These are phyloP conservation scores for Dromococcyx pavoninus DNA, from an alignment of 2,797 vertebrate species.

Conservation along the genomic window DNA sequence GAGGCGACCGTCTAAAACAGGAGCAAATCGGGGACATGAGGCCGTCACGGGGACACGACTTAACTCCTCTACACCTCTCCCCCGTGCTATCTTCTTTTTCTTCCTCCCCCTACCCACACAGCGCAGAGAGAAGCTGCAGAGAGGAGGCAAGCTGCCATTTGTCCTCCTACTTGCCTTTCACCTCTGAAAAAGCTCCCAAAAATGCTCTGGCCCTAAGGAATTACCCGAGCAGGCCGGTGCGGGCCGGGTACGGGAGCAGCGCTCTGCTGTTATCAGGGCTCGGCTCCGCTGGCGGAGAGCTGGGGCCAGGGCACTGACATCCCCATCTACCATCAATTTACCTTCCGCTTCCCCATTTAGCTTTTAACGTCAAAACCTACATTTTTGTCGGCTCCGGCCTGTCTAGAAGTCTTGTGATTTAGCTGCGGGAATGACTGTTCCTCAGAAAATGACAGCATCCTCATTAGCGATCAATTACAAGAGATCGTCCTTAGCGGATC, in stretches of 20 bases:
- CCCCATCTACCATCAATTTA: conserved; percentile 82
- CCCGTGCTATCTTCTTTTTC: background rate
- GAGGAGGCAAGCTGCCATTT: background rate
- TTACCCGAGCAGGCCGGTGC: background rate
- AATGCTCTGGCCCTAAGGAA: background rate
- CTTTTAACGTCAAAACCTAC: conserved; percentile 87
- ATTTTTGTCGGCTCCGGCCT: conserved; percentile 87
- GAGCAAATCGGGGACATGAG: accelerated
- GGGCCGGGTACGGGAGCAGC: background rate
- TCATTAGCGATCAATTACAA: conserved; percentile 80
- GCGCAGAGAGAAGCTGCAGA: background rate
- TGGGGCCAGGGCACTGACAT: conserved; percentile 77
- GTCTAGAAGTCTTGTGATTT: conserved; percentile 83
- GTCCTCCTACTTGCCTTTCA: background rate
- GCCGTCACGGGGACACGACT: background rate
- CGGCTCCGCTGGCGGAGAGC: conserved; percentile 27
- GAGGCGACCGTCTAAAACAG: accelerated
- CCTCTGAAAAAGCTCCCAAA: background rate
- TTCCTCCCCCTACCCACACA: background rate
- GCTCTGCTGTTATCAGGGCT: conserved; percentile 72
- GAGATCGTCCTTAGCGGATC: conserved; percentile 37
- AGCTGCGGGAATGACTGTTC: conserved; percentile 75
- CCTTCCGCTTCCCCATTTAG: conserved; percentile 81
- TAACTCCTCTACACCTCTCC: background rate
- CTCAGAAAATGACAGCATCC: conserved; percentile 77